Base-by-base conservation (phyloP, 2,113 vertebrate species). In the Sclerurus mexicanus region DNA sequence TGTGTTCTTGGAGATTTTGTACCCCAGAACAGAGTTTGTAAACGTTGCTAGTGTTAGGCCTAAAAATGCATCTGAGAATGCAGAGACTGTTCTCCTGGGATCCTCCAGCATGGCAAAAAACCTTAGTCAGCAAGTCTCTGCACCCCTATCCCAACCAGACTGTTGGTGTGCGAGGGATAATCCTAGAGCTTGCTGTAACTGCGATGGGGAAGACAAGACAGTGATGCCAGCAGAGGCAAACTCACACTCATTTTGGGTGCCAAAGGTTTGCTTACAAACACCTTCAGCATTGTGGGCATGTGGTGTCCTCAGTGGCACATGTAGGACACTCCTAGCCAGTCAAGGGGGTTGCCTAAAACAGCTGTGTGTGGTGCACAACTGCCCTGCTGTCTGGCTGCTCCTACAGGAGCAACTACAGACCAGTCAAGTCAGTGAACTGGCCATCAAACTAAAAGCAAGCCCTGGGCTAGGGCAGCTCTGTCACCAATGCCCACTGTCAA, bases 291-390 rank as follows among this genome's bases (percentile, higher is more conserved):
- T 31, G 37, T 0, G 5, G 31, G 21, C 35, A 24, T 0, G 0
- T 4, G 35, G 56, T 49, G 39, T 35, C n/a, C 30, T 46, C 33
- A 10, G 50, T 1, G 2, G 49, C 42, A 64, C 0, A 0, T 20
- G 14, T 1, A 33, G 60, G 77, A 16, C 37, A 46, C 8, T 8
- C 23, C 4, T 2, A 14, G 24, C 11, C 2, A 3, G 64, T 13
- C 13, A 4, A 74, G 23, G 35, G 35, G 30, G 35, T 23, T 15
- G 42, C 14, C 33, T 44, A 4, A 25, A 64, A 10, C 25, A 37
- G 46, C 37, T 0, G 0, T 2, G 1, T 23, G 39, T 1, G 1
- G n/a, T 47, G 30, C 58, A 20, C 0, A 16, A 30, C 28, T 28
- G 42, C n/a, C 52, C 0, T 0, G 7, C 19, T 44, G 50, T 22